Percentiles rank a stretch among this genome's conserved stretches.
These are phyloP conservation scores for Leptinotarsa tumamoca DNA, from an alignment of 2,888 invertebrate genomes.

Conservation along the genomic window DNA sequence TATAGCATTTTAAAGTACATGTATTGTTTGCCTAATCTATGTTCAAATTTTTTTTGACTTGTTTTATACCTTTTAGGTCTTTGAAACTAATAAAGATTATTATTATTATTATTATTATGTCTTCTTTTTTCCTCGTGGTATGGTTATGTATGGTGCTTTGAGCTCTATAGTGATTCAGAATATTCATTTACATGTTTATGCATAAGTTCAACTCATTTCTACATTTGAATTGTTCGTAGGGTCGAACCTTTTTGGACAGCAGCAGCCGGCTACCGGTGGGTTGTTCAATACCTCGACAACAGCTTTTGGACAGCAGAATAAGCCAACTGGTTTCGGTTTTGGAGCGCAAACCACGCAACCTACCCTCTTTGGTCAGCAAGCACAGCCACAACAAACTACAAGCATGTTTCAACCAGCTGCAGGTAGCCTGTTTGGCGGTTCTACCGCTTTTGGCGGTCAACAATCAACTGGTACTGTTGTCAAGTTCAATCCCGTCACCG, in stretches of 20 bases:
- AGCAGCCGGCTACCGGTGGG: constrained; percentile 69
- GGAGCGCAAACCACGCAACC: constrained; percentile 61
- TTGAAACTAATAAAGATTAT: no score
- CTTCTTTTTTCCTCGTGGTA: no score
- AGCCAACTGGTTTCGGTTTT: constrained; percentile 73
- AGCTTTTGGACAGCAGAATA: constrained; percentile 70
- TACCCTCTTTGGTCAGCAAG: constrained; percentile 70
- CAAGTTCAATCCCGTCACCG: constrained; percentile 89
- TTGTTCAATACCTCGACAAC: constrained; percentile 73
- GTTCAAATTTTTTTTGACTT: no score
- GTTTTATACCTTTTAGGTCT: no score
- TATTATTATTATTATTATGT: no score
- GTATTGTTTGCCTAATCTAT: no score
- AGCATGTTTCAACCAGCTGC: constrained; percentile 58
- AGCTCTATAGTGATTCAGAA: no score
- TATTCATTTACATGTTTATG: no score
- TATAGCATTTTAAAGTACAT: no score
- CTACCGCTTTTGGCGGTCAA: constrained; percentile 61
- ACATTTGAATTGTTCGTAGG: constrained; percentile 28
- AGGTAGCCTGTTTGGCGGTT: constrained; percentile 67
- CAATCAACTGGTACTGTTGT: constrained; percentile 76
- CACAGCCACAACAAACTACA: constrained; percentile 58
- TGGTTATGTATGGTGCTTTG: no score
- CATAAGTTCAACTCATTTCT: no score
- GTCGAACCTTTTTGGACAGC: constrained; percentile 65